These are phyloP conservation scores for Pterostichus niger DNA, from an alignment of 2,888 invertebrate species.

Conservation along the genomic window DNA sequence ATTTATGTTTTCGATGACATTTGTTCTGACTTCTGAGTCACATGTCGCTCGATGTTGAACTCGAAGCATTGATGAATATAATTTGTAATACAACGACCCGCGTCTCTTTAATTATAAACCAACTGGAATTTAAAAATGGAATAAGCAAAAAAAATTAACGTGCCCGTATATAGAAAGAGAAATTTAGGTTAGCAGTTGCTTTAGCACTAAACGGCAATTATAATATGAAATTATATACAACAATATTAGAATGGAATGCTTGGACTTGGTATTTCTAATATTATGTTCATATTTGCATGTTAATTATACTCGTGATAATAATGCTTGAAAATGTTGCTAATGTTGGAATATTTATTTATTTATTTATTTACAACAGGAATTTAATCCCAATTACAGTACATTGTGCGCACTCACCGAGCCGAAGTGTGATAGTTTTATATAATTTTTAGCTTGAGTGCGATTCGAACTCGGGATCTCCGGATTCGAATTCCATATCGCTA, in stretches of 20 bases:
- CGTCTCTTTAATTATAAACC: constrained; percentile 16
- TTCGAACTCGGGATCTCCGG: too few relatives aligned
- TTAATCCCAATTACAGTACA: too few relatives aligned
- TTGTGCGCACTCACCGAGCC: too few relatives aligned
- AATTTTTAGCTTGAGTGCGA: too few relatives aligned
- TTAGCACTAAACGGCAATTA: constrained; percentile 6
- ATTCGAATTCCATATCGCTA: too few relatives aligned
- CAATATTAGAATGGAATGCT: background rate
- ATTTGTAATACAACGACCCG: constrained; percentile 49
- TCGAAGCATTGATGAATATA: constrained; percentile 46
- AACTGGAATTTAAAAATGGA: constrained; percentile 38
- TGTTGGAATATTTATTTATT: too few relatives aligned
- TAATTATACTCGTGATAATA: too few relatives aligned
- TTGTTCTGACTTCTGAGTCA: constrained; percentile 39
- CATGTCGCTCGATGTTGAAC: constrained; percentile 1
- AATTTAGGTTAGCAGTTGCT: constrained; percentile 35
- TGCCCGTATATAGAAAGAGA: constrained; percentile 23
- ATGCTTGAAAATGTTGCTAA: too few relatives aligned
- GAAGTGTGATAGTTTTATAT: too few relatives aligned
- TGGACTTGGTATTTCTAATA: too few relatives aligned
- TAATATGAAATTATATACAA: constrained; percentile 27
- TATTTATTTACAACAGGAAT: too few relatives aligned
- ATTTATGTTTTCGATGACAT: constrained; percentile 42
- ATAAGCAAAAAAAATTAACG: constrained; percentile 16
- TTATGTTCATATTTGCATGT: too few relatives aligned